phyloP scores from a whole-genome alignment of 2,113 vertebrate species.

The Clarias macrocephalus region DNA sequence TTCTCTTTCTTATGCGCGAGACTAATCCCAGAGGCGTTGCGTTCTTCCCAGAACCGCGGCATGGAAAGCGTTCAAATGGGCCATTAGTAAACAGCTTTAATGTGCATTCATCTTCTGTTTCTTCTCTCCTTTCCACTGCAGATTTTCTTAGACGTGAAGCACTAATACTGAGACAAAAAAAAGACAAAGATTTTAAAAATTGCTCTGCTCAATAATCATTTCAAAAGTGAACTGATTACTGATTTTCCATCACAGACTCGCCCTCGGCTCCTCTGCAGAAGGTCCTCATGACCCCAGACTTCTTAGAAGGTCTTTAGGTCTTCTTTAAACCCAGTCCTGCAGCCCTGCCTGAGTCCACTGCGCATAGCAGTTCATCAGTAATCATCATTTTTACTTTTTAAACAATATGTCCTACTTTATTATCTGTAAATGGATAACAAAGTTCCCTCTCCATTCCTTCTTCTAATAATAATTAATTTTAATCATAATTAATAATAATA shows the following conservation, averaged over 20 bases:
- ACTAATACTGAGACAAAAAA: background rate
- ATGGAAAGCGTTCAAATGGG: conserved; percentile 48
- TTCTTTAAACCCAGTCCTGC: too few relatives aligned
- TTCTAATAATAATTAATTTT: too few relatives aligned
- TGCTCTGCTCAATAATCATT: background rate
- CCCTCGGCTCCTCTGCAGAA: too few relatives aligned
- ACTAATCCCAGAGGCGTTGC: conserved; percentile 34
- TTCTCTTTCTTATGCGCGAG: background rate
- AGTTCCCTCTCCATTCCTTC: too few relatives aligned
- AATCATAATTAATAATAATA: too few relatives aligned
- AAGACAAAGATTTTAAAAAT: background rate
- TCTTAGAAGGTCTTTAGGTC: too few relatives aligned
- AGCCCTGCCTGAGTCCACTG: too few relatives aligned
- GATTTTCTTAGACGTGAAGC: background rate
- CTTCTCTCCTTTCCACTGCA: conserved; percentile 8
- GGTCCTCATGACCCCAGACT: too few relatives aligned
- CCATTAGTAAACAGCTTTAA: conserved; percentile 55
- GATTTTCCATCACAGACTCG: background rate
- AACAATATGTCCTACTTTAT: background rate
- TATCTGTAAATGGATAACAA: too few relatives aligned
- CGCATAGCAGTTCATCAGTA: too few relatives aligned
- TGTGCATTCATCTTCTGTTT: conserved; percentile 43
- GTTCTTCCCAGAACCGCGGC: conserved; percentile 51
- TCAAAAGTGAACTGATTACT: background rate
- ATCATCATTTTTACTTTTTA: background rate